Base-by-base conservation (phyloP, 2,113 vertebrate genomes). In the Rhineura floridana region DNA sequence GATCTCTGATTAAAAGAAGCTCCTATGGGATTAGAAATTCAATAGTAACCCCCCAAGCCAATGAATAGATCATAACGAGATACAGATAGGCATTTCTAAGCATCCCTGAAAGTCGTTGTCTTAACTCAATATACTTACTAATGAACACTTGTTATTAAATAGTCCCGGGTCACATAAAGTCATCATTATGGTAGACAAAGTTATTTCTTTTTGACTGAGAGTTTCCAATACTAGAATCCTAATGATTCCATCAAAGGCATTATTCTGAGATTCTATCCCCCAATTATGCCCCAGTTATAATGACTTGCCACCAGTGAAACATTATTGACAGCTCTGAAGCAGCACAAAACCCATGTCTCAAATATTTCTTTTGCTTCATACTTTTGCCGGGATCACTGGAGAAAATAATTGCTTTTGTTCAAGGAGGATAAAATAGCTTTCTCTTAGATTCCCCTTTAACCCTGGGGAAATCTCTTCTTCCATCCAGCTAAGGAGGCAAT, bases 381-480 rank as follows among this genome's bases (percentile, higher is more conserved):
- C n/a, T 88, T 95, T 95, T 89, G 81, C 91, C 88, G 78, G 84
- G 92, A 78, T 85, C 89, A 75, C 59, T 39, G 88, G 92, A 85
- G 91, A 92, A 93, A 95, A 91, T 91, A 95, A 93, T 94, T 90
- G 88, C 84, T 95, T 84, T 90, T 90, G 91, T 70, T 94, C 86
- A 62, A 77, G 70, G 84, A 93, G 92, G 86, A 94, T 88, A 91
- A 87, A 85, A 87, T 42, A 89, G 81, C 92, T 95, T 94, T 93
- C 84, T 91, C 87, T 91, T 65, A 79, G 88, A 87, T 93, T 84
- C 86, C 85, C 83, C 52, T 91, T 87, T 72, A 92, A 48, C 70
- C 92, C 80, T 86, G 81, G 30, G 93, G 94, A 96, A 95, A 94
- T 91, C 75, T 95, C 94, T 91, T 89, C 92, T 93, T 90, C 90